phyloP scores from a whole-genome alignment of 1,140 invertebrate genomes.

The Heliothis subflexa region DNA sequence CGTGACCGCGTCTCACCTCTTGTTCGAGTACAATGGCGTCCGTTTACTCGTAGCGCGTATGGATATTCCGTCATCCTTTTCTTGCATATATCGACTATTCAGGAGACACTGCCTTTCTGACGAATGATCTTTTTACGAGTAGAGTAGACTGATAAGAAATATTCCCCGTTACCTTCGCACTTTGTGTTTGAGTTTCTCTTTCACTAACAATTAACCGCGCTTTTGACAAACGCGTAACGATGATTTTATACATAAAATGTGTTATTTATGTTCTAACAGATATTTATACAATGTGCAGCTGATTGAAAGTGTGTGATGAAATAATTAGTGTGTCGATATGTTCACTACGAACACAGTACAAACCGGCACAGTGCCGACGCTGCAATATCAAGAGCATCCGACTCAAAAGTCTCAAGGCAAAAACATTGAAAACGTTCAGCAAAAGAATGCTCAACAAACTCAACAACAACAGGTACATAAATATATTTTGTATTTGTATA shows the following conservation, averaged over 20 bases:
- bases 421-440: conserved; percentile 84
- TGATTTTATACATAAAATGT: conserved; percentile 39
- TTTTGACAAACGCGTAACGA: conserved; percentile 62
- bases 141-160: conserved; percentile 84
- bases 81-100: conserved; percentile 84
- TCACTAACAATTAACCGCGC: conserved; percentile 79
- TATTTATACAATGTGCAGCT: conserved; percentile 50
- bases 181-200: conserved; percentile 82
- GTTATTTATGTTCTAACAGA: conserved; percentile 49
- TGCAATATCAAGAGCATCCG: conserved; percentile 84
- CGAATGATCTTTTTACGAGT: conserved; percentile 82
- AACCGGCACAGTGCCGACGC: conserved; percentile 82
- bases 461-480: conserved; percentile 70
- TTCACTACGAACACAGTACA: conserved; percentile 84
- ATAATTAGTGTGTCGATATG: conserved; percentile 68
- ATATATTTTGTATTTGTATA: neutral
- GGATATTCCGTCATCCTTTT: conserved; percentile 86
- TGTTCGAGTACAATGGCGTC: conserved; percentile 80
- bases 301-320: conserved; percentile 53
- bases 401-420: conserved; percentile 83
- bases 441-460: conserved; percentile 78
- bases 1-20: conserved; percentile 56
- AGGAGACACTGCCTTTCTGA: conserved; percentile 78
- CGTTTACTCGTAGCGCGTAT: conserved; percentile 81
- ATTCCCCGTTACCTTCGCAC: conserved; percentile 86